Percentiles rank a stretch among this genome's conserved stretches.
phyloP scores from a whole-genome alignment of 64 coral and sea anemone species.

The Anthopleura sola region DNA sequence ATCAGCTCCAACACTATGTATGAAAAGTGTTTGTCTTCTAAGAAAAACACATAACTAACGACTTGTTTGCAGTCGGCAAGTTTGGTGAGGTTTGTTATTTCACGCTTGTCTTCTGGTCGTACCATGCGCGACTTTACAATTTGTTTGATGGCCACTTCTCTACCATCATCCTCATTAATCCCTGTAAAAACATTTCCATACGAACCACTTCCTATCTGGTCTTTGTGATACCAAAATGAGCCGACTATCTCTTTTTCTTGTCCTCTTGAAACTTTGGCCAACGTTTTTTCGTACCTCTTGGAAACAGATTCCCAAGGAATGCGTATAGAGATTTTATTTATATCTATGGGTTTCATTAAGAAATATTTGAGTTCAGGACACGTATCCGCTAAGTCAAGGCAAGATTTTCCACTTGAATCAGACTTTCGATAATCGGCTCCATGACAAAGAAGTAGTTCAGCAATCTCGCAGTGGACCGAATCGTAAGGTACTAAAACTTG shows the following conservation, averaged over 20 bases:
- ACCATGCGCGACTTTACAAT: constrained; percentile 1
- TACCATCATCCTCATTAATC: constrained; percentile 17
- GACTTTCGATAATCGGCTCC: not conserved
- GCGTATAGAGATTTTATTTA: not conserved
- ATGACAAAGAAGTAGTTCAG: not conserved
- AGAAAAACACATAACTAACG: constrained; percentile 47
- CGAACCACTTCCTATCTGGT: not conserved
- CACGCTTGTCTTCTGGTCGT: constrained; percentile 24
- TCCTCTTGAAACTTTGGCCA: constrained; percentile 9
- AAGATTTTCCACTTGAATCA: not conserved
- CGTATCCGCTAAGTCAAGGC: constrained; percentile 13
- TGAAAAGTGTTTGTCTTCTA: constrained; percentile 24
- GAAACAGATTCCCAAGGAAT: not conserved
- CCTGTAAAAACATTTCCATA: constrained; percentile 18
- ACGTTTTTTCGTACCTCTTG: not conserved
- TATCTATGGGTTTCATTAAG: not conserved
- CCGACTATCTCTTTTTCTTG: not conserved
- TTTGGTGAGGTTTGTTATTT: constrained; percentile 2
- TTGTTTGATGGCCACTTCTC: constrained; percentile 22
- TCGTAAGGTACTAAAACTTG: constrained; percentile 1
- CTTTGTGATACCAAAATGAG: not conserved
- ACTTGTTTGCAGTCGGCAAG: constrained; percentile 37
- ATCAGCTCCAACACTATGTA: constrained; percentile 71
- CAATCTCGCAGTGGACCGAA: constrained; percentile 12
- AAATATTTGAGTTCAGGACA: not conserved